phyloP scores from a whole-genome alignment of 2,797 vertebrate genomes.

The Psittacula derbiana region DNA sequence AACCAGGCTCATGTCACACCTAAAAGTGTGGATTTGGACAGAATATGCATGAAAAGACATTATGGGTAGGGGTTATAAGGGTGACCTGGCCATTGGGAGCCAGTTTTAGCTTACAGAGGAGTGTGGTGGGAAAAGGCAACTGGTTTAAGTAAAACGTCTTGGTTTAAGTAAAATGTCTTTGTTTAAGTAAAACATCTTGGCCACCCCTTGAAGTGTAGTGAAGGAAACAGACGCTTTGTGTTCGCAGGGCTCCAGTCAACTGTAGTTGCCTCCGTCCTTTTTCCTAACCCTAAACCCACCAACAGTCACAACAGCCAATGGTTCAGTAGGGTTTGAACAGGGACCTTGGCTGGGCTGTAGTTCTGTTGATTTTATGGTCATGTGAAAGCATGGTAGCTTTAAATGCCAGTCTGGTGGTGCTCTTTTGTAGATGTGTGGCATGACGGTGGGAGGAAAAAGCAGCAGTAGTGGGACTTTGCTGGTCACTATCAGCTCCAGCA shows the following conservation, averaged over 20 bases:
- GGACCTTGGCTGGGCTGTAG: background rate
- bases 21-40: background rate
- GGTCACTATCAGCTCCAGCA: background rate
- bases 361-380: background rate
- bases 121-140: background rate
- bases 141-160: background rate
- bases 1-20: background rate
- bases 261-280: background rate
- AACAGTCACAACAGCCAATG: background rate
- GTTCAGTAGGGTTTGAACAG: background rate
- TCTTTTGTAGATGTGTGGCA: background rate
- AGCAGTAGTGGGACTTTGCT: background rate
- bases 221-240: background rate
- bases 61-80: background rate
- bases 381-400: background rate
- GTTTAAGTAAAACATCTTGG: background rate
- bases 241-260: background rate
- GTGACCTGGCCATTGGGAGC: background rate
- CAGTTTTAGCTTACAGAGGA: background rate
- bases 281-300: background rate
- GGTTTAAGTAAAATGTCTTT: background rate
- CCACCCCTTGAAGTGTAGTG: background rate
- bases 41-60: background rate
- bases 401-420: rapidly evolving
- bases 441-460: background rate